Conservation (phyloP, 2,113 vertebrate genomes). For the Protobothrops mucrosquamatus region DNA sequence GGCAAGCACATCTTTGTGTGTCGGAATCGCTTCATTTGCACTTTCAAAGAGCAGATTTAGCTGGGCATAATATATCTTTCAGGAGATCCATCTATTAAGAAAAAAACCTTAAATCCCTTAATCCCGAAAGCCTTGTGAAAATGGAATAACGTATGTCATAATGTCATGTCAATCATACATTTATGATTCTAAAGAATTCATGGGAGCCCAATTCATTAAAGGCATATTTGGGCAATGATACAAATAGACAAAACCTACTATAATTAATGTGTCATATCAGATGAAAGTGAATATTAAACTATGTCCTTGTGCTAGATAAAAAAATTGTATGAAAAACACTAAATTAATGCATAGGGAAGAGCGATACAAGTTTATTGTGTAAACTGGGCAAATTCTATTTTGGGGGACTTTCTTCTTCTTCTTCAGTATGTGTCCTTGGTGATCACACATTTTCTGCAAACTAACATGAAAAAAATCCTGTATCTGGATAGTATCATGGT, state of each 20-base stretch:
- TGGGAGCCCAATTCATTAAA: conserved; percentile 36
- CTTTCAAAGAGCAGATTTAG: conserved; percentile 43
- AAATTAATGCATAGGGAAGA: neutral
- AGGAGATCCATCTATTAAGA: conserved; percentile 43
- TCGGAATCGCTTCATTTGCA: conserved; percentile 25
- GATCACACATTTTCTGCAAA: neutral
- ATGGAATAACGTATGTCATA: conserved; percentile 53
- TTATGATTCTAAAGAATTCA: conserved; percentile 60
- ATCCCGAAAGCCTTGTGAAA: conserved; percentile 54
- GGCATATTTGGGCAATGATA: conserved; percentile 51
- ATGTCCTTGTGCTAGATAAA: conserved; percentile 37
- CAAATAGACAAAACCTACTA: conserved; percentile 34
- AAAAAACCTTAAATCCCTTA: conserved; percentile 42
- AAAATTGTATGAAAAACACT: neutral
- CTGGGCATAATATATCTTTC: conserved; percentile 18
- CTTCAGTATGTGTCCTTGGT: neutral
- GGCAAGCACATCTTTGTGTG: neutral
- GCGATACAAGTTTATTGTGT: neutral
- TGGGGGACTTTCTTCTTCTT: neutral
- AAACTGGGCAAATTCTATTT: neutral
- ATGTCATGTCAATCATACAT: conserved; percentile 62
- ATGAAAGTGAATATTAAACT: conserved; percentile 16
- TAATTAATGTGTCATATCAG: conserved; percentile 52
- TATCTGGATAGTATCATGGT: neutral
- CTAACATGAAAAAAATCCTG: neutral